phyloP scores from a whole-genome alignment of 2,113 vertebrate genomes.

The Oreochromis aureus region DNA sequence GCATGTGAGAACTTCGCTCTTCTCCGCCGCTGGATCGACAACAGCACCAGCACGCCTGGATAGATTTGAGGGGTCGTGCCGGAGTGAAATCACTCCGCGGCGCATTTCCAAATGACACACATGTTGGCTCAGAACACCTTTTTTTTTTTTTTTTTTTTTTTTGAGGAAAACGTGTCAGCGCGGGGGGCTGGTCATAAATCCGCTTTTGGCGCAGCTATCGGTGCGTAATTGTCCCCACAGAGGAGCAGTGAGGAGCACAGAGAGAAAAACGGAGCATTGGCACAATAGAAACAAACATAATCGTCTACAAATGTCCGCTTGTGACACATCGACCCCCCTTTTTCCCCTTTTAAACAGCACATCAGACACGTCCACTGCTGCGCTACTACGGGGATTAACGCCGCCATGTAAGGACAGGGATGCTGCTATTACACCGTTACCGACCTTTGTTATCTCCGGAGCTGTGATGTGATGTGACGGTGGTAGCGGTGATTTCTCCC shows the following conservation, averaged over 20 bases:
- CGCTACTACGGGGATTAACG: background rate
- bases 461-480: slow-evolving; percentile 18
- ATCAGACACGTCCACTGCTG: background rate
- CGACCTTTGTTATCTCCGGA: slow-evolving; percentile 56
- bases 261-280: background rate
- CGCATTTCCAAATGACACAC: slow-evolving; percentile 20
- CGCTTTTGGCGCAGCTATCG: background rate
- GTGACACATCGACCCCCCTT: background rate
- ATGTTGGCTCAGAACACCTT: background rate
- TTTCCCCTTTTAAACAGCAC: background rate
- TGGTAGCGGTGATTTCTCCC: slow-evolving; percentile 27
- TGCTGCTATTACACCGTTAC: slow-evolving; percentile 16
- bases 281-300: background rate
- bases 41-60: background rate
- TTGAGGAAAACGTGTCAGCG: background rate
- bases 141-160: background rate
- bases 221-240: background rate
- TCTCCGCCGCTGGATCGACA: background rate
- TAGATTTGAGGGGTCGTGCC: background rate
- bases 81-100: slow-evolving; percentile 14
- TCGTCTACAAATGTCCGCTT: background rate
- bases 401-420: slow-evolving; percentile 4
- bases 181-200: background rate
- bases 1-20: background rate
- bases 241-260: background rate